A percentile compares a stretch with the other conserved stretches of the same genome.
Conservation (phyloP, 2,113 vertebrate species). For the Tragulus kanchil region DNA sequence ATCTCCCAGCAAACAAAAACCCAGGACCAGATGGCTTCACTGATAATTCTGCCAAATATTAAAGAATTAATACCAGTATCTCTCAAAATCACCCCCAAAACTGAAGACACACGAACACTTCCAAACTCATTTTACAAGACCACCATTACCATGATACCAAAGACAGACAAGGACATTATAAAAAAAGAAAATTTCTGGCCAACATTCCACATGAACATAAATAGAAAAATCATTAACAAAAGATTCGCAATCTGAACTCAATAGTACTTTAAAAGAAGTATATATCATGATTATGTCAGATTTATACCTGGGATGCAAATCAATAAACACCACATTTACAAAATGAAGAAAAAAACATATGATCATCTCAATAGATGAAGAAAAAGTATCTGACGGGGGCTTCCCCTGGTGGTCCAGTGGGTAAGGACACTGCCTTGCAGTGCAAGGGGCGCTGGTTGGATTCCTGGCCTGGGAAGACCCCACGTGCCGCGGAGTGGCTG, state of each 20-base stretch:
- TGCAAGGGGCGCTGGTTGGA: too few species aligned
- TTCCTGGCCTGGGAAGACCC: too few species aligned
- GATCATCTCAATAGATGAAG: neutral
- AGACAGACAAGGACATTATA: neutral
- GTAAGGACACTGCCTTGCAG: too few species aligned
- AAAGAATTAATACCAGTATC: neutral
- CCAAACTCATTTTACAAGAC: neutral
- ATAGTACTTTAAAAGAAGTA: neutral
- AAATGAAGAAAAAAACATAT: neutral
- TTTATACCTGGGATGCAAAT: neutral
- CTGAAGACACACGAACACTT: neutral
- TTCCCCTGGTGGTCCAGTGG: too few species aligned
- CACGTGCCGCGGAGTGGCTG: too few species aligned
- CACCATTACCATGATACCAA: neutral
- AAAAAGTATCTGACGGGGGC: neutral
- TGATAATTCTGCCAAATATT: neutral
- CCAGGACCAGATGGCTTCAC: neutral
- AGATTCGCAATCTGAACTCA: neutral
- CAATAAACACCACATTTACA: neutral
- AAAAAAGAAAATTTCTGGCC: neutral
- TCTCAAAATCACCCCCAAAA: neutral
- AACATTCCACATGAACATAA: neutral
- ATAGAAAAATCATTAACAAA: neutral
- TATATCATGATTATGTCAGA: neutral
- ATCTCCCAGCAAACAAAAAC: neutral